A percentile compares a stretch with the other conserved stretches of the same genome.
Conservation (phyloP, 2,888 invertebrate species). For the Chelonus formosanus region DNA sequence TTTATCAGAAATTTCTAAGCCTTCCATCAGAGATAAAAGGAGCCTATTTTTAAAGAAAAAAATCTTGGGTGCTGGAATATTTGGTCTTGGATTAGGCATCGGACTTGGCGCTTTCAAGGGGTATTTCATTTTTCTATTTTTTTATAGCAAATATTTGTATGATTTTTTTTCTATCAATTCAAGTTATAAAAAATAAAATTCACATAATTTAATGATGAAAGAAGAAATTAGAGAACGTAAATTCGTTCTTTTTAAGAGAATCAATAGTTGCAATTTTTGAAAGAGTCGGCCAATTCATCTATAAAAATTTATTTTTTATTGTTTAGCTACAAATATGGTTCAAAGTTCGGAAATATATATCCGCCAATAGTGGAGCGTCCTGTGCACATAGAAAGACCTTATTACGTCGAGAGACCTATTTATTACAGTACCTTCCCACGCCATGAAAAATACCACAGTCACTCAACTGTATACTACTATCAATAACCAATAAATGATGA, state of each 20-base stretch:
- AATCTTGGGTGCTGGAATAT: constrained; percentile 57
- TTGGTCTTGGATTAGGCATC: constrained; percentile 58
- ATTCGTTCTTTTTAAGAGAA: too few relatives aligned
- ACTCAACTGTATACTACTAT: constrained; percentile 1
- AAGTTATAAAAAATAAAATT: too few relatives aligned
- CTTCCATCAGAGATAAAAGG: constrained; percentile 49
- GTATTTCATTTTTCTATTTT: too few relatives aligned
- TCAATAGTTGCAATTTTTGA: too few relatives aligned
- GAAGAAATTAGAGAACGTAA: too few relatives aligned
- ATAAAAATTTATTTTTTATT: neutral
- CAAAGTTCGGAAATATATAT: neutral
- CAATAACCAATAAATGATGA: neutral
- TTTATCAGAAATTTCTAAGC: too few relatives aligned
- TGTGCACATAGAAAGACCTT: neutral
- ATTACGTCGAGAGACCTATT: neutral
- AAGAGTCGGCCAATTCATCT: too few relatives aligned
- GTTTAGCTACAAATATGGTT: constrained; percentile 4
- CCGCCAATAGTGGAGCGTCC: constrained; percentile 3
- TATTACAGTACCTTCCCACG: neutral
- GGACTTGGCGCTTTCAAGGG: neutral
- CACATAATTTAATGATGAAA: too few relatives aligned
- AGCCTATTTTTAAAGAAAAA: constrained; percentile 60
- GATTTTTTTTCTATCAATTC: too few relatives aligned
- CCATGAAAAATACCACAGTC: constrained; percentile 8
- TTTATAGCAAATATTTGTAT: too few relatives aligned